Evolutionary conservation across 2,113 vertebrate species (phyloP).

Genomic region (Rana temporaria): DNA sequence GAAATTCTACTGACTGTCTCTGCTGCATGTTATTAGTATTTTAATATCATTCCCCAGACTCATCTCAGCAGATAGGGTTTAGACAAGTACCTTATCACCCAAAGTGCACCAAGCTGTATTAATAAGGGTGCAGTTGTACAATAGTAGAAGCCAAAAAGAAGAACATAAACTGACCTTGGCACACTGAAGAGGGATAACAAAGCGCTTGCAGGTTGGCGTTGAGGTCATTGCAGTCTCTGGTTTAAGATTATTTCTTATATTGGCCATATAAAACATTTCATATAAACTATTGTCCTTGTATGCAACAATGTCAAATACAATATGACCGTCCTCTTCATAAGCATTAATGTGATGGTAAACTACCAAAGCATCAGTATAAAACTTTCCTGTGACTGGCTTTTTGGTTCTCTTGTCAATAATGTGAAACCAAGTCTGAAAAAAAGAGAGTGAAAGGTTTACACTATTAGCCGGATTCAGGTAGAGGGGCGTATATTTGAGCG

Average conservation of each 20-base stretch:
- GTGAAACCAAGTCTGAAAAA: conserved; percentile 88
- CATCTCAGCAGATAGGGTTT: too few relatives aligned
- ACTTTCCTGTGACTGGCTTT: conserved; percentile 78
- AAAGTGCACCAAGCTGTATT: too few relatives aligned
- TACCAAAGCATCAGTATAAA: conserved; percentile 79
- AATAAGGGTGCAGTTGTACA: too few relatives aligned
- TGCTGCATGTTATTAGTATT: too few relatives aligned
- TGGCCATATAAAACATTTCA: conserved; percentile 88
- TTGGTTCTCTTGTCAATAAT: conserved; percentile 85
- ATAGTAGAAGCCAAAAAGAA: background rate
- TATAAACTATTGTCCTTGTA: conserved; percentile 86
- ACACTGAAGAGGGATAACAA: conserved; percentile 78
- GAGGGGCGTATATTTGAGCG: too few relatives aligned
- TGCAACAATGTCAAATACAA: conserved; percentile 86
- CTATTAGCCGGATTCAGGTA: too few relatives aligned
- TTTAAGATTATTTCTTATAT: conserved; percentile 66
- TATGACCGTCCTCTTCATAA: conserved; percentile 85
- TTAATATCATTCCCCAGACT: too few relatives aligned
- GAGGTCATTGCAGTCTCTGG: conserved; percentile 60
- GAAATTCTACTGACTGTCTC: too few relatives aligned
- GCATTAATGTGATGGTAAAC: conserved; percentile 92
- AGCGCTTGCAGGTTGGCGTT: conserved; percentile 79
- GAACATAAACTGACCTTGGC: conserved; percentile 77
- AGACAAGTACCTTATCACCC: too few relatives aligned
- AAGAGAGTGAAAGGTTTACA: background rate